Base-by-base conservation (phyloP, 2,113 vertebrate genomes). In the Procavia capensis region DNA sequence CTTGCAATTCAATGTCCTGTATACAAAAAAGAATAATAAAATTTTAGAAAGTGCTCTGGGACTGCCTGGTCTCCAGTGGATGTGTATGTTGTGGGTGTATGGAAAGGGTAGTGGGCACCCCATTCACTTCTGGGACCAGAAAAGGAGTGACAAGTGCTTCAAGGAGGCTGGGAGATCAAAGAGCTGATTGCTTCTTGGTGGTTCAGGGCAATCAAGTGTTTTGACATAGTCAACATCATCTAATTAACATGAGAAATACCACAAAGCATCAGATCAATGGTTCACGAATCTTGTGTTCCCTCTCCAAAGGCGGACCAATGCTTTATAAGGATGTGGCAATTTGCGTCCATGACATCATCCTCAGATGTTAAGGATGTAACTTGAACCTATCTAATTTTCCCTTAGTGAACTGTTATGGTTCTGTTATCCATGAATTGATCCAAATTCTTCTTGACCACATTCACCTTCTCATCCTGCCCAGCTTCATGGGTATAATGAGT, bases 401-500 rank as follows among this genome's bases (percentile, higher is more conserved):
- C 41, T 90, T 54, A 70, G 76, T 93, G 50, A 95, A 95, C 61
- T 94, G 63, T 85, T 97, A 66, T 66, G 75, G 17, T 54, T 96
- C 85, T 90, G 31, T 92, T 96, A 93, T 72, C 63, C 85, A 81
- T 43, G 86, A 94, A 92, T 84, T 92, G 88, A 95, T 89, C 79
- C 82, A 96, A 81, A 97, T 97, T 95, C 54, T 9, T 82, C 93
- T 95, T 92, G 82, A 96, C 83, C 86, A 83, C 79, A 81, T 86
- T 96, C 57, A 95, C 57, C 63, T 95, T 94, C 64, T 95, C 96
- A 93, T 95, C 79, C 63, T 94, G 63, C 66, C 64, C 61, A 64
- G 82, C 41, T 93, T 57, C 25, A 5, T 1, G 8, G 85, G 47
- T 91, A 79, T 91, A 95, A 97, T 90, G 75, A 83, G 68, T 92